Conservation (phyloP, 2,888 invertebrate species). For the Eilema griseolum region DNA sequence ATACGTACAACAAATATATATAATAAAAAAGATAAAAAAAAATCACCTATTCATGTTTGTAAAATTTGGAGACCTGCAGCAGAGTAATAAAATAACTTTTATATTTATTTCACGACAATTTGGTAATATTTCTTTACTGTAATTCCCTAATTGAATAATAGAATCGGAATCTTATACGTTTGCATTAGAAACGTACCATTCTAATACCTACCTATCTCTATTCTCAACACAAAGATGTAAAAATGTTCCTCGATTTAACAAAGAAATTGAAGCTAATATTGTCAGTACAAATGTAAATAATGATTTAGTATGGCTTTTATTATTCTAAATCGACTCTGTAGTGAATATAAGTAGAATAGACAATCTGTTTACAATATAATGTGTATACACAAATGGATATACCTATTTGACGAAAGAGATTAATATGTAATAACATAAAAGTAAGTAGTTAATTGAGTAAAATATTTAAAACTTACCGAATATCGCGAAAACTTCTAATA, state of each 20-base stretch:
- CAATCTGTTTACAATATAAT: not conserved
- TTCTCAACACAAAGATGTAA: not conserved
- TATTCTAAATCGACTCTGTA: too few species aligned
- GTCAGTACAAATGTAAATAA: too few species aligned
- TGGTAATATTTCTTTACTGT: not conserved
- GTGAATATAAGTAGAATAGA: not conserved
- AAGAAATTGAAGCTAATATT: too few species aligned
- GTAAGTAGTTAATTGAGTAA: too few species aligned
- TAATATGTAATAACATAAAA: too few species aligned
- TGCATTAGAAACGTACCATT: not conserved
- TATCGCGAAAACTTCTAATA: not conserved
- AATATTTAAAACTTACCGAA: slow-evolving; percentile 6
- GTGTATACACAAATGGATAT: not conserved
- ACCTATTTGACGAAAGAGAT: not conserved
- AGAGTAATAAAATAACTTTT: not conserved
- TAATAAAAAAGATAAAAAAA: not conserved
- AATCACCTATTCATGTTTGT: not conserved
- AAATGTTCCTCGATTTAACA: not conserved
- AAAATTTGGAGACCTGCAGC: not conserved
- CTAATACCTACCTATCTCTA: not conserved
- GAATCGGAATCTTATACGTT: not conserved
- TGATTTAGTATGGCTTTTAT: too few species aligned
- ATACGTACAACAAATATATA: not conserved
- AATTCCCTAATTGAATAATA: not conserved
- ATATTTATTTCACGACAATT: not conserved